phyloP scores from a whole-genome alignment of 2,113 vertebrate genomes.

The Bubalus kerabau region DNA sequence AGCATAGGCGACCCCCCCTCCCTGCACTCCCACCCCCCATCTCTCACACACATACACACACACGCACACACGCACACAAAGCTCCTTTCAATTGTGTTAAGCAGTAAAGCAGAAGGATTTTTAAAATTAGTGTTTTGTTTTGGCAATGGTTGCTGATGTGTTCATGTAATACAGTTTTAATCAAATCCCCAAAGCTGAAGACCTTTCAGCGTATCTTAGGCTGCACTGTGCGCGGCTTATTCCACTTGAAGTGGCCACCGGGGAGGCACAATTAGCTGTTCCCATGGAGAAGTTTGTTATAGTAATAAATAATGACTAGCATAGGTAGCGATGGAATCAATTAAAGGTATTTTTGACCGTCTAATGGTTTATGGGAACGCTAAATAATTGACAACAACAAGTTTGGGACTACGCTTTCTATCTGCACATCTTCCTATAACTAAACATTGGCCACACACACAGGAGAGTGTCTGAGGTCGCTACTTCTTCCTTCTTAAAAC shows the following conservation, averaged over 20 bases:
- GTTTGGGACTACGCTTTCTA: conserved; percentile 75
- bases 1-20: background rate
- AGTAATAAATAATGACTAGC: conserved; percentile 95
- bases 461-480: conserved; percentile 54
- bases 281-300: conserved; percentile 93
- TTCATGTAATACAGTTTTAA: conserved; percentile 83
- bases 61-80: conserved; percentile 44
- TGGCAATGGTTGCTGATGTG: conserved; percentile 79
- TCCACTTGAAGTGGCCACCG: conserved; percentile 89
- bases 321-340: conserved; percentile 93
- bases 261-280: conserved; percentile 94
- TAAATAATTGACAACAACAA: conserved; percentile 83
- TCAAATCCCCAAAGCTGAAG: conserved; percentile 85
- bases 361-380: conserved; percentile 85
- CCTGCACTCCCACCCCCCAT: background rate
- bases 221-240: conserved; percentile 84
- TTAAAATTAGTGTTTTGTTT: conserved; percentile 81
- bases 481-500: conserved; percentile 62
- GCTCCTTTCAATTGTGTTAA: conserved; percentile 72
- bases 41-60: conserved; percentile 12
- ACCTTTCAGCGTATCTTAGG: conserved; percentile 84
- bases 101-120: conserved; percentile 73
- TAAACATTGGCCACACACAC: conserved; percentile 64
- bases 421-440: conserved; percentile 72
- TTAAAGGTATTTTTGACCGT: conserved; percentile 93